Conservation (phyloP, 1,140 invertebrate genomes). For the Drosophila lacertosa region DNA sequence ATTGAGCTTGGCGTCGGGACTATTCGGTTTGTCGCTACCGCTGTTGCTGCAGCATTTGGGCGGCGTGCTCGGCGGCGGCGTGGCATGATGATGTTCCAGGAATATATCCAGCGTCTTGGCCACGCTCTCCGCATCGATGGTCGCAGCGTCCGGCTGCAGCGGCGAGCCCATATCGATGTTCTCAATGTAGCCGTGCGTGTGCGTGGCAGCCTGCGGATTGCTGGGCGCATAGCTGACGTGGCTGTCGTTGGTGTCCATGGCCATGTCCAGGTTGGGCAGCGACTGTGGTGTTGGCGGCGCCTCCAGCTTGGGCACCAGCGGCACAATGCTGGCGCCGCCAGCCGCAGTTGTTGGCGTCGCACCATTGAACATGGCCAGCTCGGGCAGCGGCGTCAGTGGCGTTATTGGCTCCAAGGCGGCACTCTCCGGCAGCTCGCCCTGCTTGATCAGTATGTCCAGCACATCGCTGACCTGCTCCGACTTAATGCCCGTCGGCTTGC, state of each 20-base stretch:
- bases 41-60: slow-evolving; percentile 42
- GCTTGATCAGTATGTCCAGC: slow-evolving; percentile 96
- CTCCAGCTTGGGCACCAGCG: slow-evolving; percentile 64
- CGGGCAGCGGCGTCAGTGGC: slow-evolving; percentile 84
- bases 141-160: slow-evolving; percentile 49
- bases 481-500: slow-evolving; percentile 87
- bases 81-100: slow-evolving; percentile 77
- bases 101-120: slow-evolving; percentile 80
- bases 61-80: slow-evolving; percentile 63
- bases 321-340: slow-evolving; percentile 65
- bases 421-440: slow-evolving; percentile 95
- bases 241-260: slow-evolving; percentile 61
- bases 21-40: slow-evolving; percentile 48
- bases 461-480: slow-evolving; percentile 97
- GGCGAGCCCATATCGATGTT: slow-evolving; percentile 81
- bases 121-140: slow-evolving; percentile 72
- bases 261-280: slow-evolving; percentile 48
- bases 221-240: slow-evolving; percentile 21
- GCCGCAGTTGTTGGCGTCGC: slow-evolving; percentile 47
- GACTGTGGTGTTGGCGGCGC: slow-evolving; percentile 59
- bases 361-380: slow-evolving; percentile 52
- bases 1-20: slow-evolving; percentile 72
- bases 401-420: slow-evolving; percentile 91
- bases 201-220: slow-evolving; percentile 24
- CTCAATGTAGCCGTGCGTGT: slow-evolving; percentile 59